A percentile compares a stretch with the other conserved stretches of the same genome.
These are phyloP conservation scores for Muscicapa comitata DNA, from an alignment of 2,797 vertebrate genomes.

Conservation along the genomic window DNA sequence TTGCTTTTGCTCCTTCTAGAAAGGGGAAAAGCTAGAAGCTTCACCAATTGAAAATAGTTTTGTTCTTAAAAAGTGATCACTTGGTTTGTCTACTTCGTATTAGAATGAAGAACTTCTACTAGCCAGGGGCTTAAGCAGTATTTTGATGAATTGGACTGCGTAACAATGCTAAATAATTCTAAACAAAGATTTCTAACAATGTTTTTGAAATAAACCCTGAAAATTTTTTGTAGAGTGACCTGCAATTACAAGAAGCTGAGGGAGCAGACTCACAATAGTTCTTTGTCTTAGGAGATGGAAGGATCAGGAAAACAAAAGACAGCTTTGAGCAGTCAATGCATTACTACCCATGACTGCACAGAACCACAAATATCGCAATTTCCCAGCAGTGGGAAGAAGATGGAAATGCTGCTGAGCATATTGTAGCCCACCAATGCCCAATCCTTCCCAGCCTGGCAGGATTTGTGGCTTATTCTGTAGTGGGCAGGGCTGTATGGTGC, in stretches of 20 bases:
- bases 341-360: background rate
- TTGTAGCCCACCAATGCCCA: background rate
- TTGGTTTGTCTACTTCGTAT: background rate
- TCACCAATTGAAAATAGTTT: background rate
- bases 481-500: background rate
- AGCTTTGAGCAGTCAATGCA: background rate
- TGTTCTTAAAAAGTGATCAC: background rate
- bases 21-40: background rate
- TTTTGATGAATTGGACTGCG: background rate
- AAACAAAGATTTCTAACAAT: background rate
- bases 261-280: background rate
- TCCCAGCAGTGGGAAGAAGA: background rate
- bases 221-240: background rate
- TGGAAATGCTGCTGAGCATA: background rate
- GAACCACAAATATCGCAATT: background rate
- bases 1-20: background rate
- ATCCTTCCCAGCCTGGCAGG: background rate
- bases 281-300: background rate
- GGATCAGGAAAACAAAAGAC: background rate
- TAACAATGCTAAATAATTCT: background rate
- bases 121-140: background rate
- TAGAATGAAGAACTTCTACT: background rate
- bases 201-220: background rate
- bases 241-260: background rate
- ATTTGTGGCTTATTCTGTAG: background rate